Evolutionary conservation across 2,888 invertebrate genomes (phyloP), one percentile per base, ranked within the genome.

Genomic region (Gymnosoma rotundatum): DNA sequence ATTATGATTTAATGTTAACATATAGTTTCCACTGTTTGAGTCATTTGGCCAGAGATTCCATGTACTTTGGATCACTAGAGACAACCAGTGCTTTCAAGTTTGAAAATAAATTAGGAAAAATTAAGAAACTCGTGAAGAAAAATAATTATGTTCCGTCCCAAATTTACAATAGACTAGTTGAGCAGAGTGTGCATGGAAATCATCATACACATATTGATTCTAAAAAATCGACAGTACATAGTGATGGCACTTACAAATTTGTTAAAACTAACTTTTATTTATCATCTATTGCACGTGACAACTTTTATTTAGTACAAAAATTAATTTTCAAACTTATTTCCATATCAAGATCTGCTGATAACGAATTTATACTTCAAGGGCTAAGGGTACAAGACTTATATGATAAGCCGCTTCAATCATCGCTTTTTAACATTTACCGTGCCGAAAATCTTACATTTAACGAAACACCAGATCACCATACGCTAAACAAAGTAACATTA

Each of bases 71-170:
- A 74, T n/a, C n/a, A n/a, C n/a, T n/a, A n/a, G n/a, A n/a, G n/a
- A n/a, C n/a, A n/a, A n/a, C n/a, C n/a, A n/a, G 69, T 73, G 83
- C 83, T 50, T 83, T 83, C 45, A 78, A 70, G 52, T 83, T 83
- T 75, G 83, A 83, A 83, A 84, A 80, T 80, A 63, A 73, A 63
- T 61, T 72, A 56, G 60, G 61, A 75, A 66, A 79, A 61, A 56
- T 84, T 63, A 84, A 80, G 73, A 81, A 73, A 74, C 60, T 69
- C 72, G 69, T 84, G 48, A 80, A 67, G 38, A 80, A 83, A 80
- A 73, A 70, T 60, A 66, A 78, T 20, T 50, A 81, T 76, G 69
- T 76, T 58, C 25, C 61, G n/a, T n/a, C n/a, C n/a, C n/a, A n/a
- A n/a, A 45, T 84, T 63, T 78, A 81, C 70, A 84, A 78, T 25